Conservation (phyloP, 1,140 invertebrate genomes). For the Pseudomyrmex concolor region DNA sequence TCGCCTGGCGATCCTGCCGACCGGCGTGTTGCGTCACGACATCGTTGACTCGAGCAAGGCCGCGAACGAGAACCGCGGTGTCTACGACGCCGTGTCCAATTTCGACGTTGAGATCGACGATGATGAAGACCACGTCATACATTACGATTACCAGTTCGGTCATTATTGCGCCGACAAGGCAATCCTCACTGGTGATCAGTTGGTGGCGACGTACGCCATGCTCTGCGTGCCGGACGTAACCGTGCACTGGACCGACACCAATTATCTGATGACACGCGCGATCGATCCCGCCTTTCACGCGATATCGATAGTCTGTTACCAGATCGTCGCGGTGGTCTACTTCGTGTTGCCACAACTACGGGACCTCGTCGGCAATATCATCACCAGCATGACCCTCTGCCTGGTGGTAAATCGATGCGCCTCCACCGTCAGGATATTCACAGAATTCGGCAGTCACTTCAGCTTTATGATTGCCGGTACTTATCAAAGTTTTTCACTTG, state of each 20-base stretch:
- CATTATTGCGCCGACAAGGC: slow-evolving; percentile 93
- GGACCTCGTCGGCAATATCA: slow-evolving; percentile 93
- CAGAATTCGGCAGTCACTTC: slow-evolving; percentile 91
- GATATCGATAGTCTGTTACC: slow-evolving; percentile 89
- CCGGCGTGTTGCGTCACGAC: slow-evolving; percentile 88
- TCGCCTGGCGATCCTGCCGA: slow-evolving; percentile 88
- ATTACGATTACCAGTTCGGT: slow-evolving; percentile 89
- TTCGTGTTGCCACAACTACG: slow-evolving; percentile 93
- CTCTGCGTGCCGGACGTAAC: slow-evolving; percentile 90
- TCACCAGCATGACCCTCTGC: slow-evolving; percentile 91
- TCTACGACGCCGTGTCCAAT: slow-evolving; percentile 75
- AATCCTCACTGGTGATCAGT: slow-evolving; percentile 77
- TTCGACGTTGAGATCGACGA: slow-evolving; percentile 81
- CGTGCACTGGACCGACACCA: slow-evolving; percentile 88
- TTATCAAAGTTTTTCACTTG: slow-evolving; percentile 35
- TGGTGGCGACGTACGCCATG: slow-evolving; percentile 88
- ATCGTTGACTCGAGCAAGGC: slow-evolving; percentile 84
- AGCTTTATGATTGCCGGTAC: slow-evolving; percentile 91
- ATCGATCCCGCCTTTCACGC: slow-evolving; percentile 91
- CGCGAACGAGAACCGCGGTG: slow-evolving; percentile 76
- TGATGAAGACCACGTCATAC: slow-evolving; percentile 81
- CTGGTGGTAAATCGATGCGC: slow-evolving; percentile 91
- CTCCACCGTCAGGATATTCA: slow-evolving; percentile 91
- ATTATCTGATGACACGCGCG: slow-evolving; percentile 90
- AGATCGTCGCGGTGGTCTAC: slow-evolving; percentile 92